Conservation (phyloP, 2,888 invertebrate genomes). For the Tetramorium bicarinatum region DNA sequence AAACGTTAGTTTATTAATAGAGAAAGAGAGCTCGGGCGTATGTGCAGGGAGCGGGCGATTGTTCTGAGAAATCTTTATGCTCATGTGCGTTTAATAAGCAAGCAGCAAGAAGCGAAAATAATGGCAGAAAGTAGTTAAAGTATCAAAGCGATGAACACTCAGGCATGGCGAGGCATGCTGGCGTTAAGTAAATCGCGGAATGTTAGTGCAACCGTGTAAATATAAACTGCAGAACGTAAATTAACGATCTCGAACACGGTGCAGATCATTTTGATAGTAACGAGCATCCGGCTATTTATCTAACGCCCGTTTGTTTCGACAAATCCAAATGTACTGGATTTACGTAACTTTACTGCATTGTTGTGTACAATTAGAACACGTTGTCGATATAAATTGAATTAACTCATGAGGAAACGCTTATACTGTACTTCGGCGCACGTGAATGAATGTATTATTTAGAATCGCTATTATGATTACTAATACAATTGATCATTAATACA, state of each 20-base stretch:
- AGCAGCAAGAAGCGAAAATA: slow-evolving; percentile 12
- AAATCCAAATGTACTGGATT: neutral
- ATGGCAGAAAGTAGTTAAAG: slow-evolving; percentile 11
- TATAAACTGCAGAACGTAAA: slow-evolving; percentile 4
- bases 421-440: neutral
- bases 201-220: slow-evolving; percentile 1
- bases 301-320: neutral
- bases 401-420: neutral
- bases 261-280: neutral
- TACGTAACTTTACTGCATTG: slow-evolving; percentile 26
- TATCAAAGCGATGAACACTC: slow-evolving; percentile 3
- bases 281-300: neutral
- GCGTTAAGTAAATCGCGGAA: slow-evolving; percentile 3
- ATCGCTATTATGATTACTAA: neutral
- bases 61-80: slow-evolving; percentile 33
- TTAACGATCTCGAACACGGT: slow-evolving; percentile 6
- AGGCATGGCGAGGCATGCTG: slow-evolving; percentile 22
- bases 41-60: neutral
- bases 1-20: slow-evolving; percentile 33
- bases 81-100: slow-evolving; percentile 21
- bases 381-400: neutral
- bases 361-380: slow-evolving; percentile 14
- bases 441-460: neutral
- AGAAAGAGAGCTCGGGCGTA: neutral
- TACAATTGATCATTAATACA: neutral